Conservation (phyloP, 2,888 invertebrate species). For the Volucella zonaria region DNA sequence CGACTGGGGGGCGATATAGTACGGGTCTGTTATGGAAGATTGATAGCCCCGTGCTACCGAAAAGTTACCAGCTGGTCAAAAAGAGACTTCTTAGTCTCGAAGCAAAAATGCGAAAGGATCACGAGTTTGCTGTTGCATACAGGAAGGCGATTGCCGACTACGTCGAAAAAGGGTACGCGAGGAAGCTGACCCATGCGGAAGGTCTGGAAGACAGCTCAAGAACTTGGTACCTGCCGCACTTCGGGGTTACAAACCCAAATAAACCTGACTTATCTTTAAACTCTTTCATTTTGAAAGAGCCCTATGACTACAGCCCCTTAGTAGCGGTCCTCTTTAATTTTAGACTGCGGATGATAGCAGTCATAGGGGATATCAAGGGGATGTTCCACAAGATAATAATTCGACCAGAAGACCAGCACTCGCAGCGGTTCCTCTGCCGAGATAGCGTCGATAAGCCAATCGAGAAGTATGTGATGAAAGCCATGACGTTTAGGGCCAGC, state of each 20-base stretch:
- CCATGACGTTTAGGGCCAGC: constrained; percentile 74
- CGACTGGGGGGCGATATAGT: background rate
- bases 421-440: constrained; percentile 77
- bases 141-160: constrained; percentile 43
- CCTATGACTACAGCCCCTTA: constrained; percentile 77
- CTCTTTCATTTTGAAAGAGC: constrained; percentile 76
- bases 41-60: background rate
- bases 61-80: too few relatives aligned
- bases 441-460: background rate
- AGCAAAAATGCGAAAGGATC: too few relatives aligned
- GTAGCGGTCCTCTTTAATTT: constrained; percentile 78
- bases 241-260: constrained; percentile 68
- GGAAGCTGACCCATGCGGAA: constrained; percentile 4
- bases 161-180: constrained; percentile 41
- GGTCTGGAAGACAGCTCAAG: background rate
- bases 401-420: constrained; percentile 74
- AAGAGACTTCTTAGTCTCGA: too few relatives aligned
- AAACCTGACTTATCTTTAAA: too few relatives aligned
- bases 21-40: constrained; percentile 49
- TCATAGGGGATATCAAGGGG: constrained; percentile 75
- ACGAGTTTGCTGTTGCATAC: constrained; percentile 32
- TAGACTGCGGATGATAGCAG: constrained; percentile 76
- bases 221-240: constrained; percentile 74
- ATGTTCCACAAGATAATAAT: constrained; percentile 54
- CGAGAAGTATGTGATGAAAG: constrained; percentile 69